A percentile compares a stretch with the other conserved stretches of the same genome.
phyloP scores from a whole-genome alignment of 2,888 invertebrate species.

The Hylaea fasciaria region DNA sequence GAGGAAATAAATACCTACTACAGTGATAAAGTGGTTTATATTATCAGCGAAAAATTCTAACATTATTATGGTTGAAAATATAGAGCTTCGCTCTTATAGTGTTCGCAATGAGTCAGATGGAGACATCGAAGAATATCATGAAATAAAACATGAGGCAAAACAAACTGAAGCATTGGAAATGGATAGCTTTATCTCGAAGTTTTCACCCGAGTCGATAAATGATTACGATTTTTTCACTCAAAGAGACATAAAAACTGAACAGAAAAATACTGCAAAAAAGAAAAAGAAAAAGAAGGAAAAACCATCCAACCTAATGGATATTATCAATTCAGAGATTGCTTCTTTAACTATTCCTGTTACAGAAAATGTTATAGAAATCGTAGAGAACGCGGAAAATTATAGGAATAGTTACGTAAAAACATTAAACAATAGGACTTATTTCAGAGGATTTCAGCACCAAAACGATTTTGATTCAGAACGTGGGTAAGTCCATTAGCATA shows the following conservation, averaged over 20 bases:
- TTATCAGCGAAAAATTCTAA: not conserved
- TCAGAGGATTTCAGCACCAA: constrained; percentile 45
- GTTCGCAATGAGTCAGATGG: constrained; percentile 48
- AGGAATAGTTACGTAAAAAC: constrained; percentile 52
- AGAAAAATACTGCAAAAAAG: constrained; percentile 54
- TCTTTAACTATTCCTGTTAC: constrained; percentile 53
- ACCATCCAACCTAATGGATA: constrained; percentile 63
- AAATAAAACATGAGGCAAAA: constrained; percentile 58
- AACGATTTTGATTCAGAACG: constrained; percentile 55
- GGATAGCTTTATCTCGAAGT: constrained; percentile 48
- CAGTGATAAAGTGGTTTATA: too few species aligned
- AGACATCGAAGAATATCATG: constrained; percentile 74
- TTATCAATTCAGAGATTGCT: constrained; percentile 66
- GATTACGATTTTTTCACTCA: constrained; percentile 71
- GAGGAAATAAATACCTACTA: too few species aligned
- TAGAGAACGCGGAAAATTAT: constrained; percentile 47
- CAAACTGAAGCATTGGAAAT: constrained; percentile 38
- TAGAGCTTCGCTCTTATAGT: constrained; percentile 62
- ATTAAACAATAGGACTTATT: constrained; percentile 37
- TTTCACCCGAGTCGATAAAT: constrained; percentile 48
- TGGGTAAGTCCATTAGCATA: constrained; percentile 54
- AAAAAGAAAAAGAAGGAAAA: constrained; percentile 62
- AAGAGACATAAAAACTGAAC: constrained; percentile 51
- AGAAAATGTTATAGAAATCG: constrained; percentile 57
- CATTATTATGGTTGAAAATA: constrained; percentile 59